Conservation (phyloP, 2,888 invertebrate species). For the Apodemia mormo region DNA sequence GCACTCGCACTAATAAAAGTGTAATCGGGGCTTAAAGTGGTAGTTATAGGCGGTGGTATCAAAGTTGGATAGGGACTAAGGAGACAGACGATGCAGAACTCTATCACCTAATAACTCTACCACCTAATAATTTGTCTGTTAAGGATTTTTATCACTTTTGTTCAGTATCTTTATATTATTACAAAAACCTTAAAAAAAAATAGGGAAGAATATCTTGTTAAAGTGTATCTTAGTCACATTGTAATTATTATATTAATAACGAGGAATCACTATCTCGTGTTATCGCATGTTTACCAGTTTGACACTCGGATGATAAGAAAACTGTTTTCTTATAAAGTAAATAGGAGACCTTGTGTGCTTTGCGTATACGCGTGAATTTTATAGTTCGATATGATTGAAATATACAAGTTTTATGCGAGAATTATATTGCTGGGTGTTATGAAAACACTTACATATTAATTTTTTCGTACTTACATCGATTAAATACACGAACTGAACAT, state of each 20-base stretch:
- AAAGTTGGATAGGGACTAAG: no score
- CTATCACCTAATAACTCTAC: no score
- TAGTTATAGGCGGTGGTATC: no score
- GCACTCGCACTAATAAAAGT: no score
- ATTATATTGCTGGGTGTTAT: conserved; percentile 4
- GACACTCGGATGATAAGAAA: conserved; percentile 59
- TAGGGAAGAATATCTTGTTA: no score
- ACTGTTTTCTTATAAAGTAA: conserved; percentile 39
- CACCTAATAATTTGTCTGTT: no score
- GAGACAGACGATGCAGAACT: no score
- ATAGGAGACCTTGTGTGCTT: conserved; percentile 27
- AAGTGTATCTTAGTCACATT: not conserved
- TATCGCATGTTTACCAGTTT: conserved; percentile 53
- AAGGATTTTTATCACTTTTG: no score
- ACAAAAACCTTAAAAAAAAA: no score
- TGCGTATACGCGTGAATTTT: conserved; percentile 5
- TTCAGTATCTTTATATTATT: no score
- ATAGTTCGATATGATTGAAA: conserved; percentile 7
- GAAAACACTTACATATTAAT: conserved; percentile 3
- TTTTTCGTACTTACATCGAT: not conserved
- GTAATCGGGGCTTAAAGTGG: no score
- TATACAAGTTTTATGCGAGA: conserved; percentile 5
- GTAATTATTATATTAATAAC: not conserved
- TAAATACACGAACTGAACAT: not conserved
- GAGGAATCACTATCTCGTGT: conserved; percentile 2